Base-by-base conservation (phyloP, 2,797 vertebrate species). In the Sebastiscus tertius region DNA sequence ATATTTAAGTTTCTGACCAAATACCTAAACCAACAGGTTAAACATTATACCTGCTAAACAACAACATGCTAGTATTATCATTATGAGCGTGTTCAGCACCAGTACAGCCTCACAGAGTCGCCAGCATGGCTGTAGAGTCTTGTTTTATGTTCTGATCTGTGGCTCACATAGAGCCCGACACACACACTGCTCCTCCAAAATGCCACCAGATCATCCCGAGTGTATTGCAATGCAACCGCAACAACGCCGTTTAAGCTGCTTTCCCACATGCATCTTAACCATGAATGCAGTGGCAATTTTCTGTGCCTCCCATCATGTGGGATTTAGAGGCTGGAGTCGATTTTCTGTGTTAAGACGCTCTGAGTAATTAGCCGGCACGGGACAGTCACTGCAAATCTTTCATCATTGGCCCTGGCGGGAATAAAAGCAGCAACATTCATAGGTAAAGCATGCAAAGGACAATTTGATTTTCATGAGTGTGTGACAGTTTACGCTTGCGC, bases 291-390 rank as follows among this genome's bases (percentile, higher is more conserved):
- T 64, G 55, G 68, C n/a, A 34, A 60, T 62, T 69, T 60, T 68
- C 72, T 71, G 11, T 62, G 36, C 77, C n/a, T 77, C 54, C 61
- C 56, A 26, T 82, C 42, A 24, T 68, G 59, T 76, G 62, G 80
- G 63, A 72, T 82, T 82, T 79, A 59, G 36, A 58, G 68, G 42
- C 66, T 80, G 62, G 73, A 68, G 55, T 80, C 13, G 18, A 59
- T 77, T 79, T 74, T 46, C 65, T 55, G 20, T 63, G 39, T 26
- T 26, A 42, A 77, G n/a, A 75, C 69, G 58, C 63, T 77, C n/a
- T 14, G 56, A 72, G 61, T 80, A 72, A 79, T 84, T 56, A 69
- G 27, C 22, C 34, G 34, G 33, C 31, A 71, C n/a, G 39, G 12
- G 29, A 61, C 63, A 46, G 20, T 69, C 26, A 56, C 14, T 8